Evolutionary conservation across 2,113 vertebrate species (phyloP).

Genomic region (Oophaga pumilio): DNA sequence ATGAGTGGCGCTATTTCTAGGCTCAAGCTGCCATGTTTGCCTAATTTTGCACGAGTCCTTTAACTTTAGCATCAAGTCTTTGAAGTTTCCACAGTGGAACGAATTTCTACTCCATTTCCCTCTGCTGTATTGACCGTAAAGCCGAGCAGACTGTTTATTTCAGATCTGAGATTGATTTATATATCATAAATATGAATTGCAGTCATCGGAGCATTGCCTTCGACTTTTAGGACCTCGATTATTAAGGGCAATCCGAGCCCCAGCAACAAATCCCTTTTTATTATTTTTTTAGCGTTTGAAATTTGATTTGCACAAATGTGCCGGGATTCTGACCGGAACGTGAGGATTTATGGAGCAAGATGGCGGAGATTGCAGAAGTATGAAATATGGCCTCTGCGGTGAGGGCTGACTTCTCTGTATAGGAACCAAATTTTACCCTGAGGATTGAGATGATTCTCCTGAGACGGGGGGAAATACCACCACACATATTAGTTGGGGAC

Average conservation of each 20-base stretch:
- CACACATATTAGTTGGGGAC: no score
- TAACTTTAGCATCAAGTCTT: neutral
- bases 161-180: conserved; percentile 5
- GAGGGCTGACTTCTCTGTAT: neutral
- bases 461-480: no score
- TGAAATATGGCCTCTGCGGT: neutral
- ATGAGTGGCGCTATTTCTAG: neutral
- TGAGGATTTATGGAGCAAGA: neutral
- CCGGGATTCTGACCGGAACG: neutral
- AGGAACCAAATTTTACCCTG: neutral
- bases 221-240: neutral
- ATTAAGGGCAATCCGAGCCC: neutral
- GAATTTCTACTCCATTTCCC: conserved; percentile 7
- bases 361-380: neutral
- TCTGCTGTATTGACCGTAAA: neutral
- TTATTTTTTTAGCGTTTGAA: neutral
- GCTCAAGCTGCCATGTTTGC: neutral
- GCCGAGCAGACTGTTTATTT: neutral
- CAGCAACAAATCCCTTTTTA: conserved; percentile 4
- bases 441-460: neutral
- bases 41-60: neutral
- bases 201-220: neutral
- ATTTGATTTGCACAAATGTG: conserved; percentile 25
- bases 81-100: neutral
- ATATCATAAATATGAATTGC: conserved; percentile 16